A percentile compares a stretch with the other conserved stretches of the same genome.
Conservation (phyloP, 1,140 invertebrate species). For the Drosophila parabipectinata region DNA sequence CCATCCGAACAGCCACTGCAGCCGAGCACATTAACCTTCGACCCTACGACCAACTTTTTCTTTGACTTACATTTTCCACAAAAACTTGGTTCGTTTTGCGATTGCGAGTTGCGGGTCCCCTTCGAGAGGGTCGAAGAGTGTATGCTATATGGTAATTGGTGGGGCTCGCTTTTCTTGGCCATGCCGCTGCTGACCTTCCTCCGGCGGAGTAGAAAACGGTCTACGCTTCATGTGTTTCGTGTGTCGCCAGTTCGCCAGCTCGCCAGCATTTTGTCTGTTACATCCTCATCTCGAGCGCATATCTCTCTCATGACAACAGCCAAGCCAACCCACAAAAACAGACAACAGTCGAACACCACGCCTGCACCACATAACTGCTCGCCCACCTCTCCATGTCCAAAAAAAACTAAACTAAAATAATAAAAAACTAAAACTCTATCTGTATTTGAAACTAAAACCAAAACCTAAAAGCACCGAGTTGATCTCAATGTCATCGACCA, state of each 20-base stretch:
- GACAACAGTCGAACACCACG: conserved; percentile 38
- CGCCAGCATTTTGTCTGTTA: conserved; percentile 64
- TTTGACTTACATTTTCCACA: conserved; percentile 46
- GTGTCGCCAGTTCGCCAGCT: conserved; percentile 41
- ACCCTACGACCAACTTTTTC: conserved; percentile 50
- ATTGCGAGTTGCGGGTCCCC: conserved; percentile 1
- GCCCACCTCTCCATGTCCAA: conserved; percentile 36
- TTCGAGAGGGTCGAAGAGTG: conserved; percentile 15
- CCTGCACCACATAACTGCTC: conserved; percentile 33
- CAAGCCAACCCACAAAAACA: conserved; percentile 19
- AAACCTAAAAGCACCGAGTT: conserved; percentile 8
- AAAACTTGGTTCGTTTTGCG: conserved; percentile 25
- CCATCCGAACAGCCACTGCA: background rate
- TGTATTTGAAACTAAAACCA: conserved; percentile 18
- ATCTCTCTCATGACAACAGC: conserved; percentile 48
- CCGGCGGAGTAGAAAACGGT: conserved; percentile 15
- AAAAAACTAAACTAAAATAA: conserved; percentile 12
- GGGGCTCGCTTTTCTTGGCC: conserved; percentile 20
- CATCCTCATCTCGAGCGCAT: conserved; percentile 64
- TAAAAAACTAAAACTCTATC: conserved; percentile 24
- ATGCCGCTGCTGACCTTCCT: conserved; percentile 28
- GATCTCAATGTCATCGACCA: conserved; percentile 21
- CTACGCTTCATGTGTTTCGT: conserved; percentile 39
- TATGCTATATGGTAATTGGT: background rate
- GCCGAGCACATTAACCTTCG: conserved; percentile 47